Evolutionary conservation across 2,888 invertebrate species (phyloP).

Genomic region (Palloptera scutellata): DNA sequence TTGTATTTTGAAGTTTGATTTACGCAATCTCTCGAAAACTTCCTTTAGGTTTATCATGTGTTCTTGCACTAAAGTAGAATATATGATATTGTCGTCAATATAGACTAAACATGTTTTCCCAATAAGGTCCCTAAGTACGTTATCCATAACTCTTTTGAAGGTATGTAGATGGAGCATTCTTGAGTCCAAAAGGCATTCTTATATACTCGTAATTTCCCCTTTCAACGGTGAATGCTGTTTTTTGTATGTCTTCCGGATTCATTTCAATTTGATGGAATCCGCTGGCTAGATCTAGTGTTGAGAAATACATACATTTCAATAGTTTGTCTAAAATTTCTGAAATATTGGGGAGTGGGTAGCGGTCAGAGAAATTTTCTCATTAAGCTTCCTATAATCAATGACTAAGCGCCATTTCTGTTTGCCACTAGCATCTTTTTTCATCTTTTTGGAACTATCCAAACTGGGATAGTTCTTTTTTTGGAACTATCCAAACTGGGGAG

Average conservation of each 20-base stretch:
- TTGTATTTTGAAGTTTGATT: background rate
- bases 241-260: constrained; percentile 1
- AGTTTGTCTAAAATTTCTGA: constrained; percentile 1
- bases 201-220: constrained; percentile 3
- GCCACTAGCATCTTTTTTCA: constrained; percentile 8
- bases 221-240: background rate
- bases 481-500: no score
- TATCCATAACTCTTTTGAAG: background rate
- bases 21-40: background rate
- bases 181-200: background rate
- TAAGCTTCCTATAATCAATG: constrained; percentile 5
- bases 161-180: constrained; percentile 5
- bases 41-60: background rate
- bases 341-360: background rate
- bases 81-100: background rate
- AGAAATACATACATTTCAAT: background rate
- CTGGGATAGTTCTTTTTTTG: no score
- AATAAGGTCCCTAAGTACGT: background rate
- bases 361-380: background rate
- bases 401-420: constrained; percentile 1
- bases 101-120: constrained; percentile 1
- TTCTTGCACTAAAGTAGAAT: background rate
- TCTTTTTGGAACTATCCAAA: background rate
- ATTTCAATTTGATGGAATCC: constrained; percentile 28
- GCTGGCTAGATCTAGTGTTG: constrained; percentile 28